Percentiles rank a stretch among this genome's conserved stretches.
phyloP scores from a whole-genome alignment of 2,113 vertebrate species.

The Hydrochoerus hydrochaeris region DNA sequence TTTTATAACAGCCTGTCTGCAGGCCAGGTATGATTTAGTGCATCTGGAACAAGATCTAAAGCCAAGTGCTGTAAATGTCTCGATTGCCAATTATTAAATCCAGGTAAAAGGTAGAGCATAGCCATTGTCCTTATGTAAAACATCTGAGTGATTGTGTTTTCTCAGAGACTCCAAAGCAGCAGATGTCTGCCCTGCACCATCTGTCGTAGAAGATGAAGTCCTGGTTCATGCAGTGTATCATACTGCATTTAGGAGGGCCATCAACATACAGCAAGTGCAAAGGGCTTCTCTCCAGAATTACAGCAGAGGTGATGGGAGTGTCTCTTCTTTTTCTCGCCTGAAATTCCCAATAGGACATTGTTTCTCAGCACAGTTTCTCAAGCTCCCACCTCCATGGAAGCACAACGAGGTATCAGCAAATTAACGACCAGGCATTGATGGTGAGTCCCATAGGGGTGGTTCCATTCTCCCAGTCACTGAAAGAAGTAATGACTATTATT shows the following conservation, averaged over 20 bases:
- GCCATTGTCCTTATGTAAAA: neutral
- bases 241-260: neutral
- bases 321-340: neutral
- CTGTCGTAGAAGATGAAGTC: too few species aligned
- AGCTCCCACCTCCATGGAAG: neutral
- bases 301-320: rapidly evolving
- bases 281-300: neutral
- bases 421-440: neutral
- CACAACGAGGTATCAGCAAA: neutral
- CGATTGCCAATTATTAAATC: conserved; percentile 5
- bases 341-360: neutral
- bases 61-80: neutral
- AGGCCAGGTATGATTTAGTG: neutral
- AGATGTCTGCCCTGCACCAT: neutral
- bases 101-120: neutral
- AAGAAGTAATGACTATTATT: neutral
- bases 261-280: rapidly evolving
- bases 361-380: neutral
- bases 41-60: conserved; percentile 39
- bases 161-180: neutral
- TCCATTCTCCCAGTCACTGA: neutral
- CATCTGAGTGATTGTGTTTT: neutral
- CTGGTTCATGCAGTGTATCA: neutral
- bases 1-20: neutral
- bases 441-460: rapidly evolving